A percentile compares a stretch with the other conserved stretches of the same genome.
Evolutionary conservation across 2,797 vertebrate genomes (phyloP).

Genomic region (Todus mexicanus): DNA sequence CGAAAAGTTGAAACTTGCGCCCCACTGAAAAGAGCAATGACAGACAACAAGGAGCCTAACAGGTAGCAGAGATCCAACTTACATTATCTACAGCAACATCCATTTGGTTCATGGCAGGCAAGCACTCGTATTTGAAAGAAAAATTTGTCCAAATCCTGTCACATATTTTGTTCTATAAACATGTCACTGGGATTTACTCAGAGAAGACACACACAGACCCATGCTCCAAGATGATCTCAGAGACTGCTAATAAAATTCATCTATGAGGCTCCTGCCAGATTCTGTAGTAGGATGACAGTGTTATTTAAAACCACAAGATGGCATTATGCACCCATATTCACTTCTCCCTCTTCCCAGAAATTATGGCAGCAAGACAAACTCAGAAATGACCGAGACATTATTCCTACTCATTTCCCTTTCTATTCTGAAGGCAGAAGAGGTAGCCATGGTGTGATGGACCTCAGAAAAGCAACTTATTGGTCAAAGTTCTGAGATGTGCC

Average conservation of each 20-base stretch:
- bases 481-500: background rate
- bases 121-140: background rate
- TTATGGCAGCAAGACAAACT: background rate
- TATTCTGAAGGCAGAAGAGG: background rate
- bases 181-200: background rate
- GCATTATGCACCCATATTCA: background rate
- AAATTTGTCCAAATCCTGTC: background rate
- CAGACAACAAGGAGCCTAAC: background rate
- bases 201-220: background rate
- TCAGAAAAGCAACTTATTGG: background rate
- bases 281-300: background rate
- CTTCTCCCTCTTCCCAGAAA: background rate
- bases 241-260: background rate
- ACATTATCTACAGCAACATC: background rate
- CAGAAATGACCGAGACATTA: background rate
- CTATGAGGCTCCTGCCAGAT: background rate
- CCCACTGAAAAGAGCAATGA: background rate
- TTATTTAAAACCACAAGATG: constrained; percentile 51
- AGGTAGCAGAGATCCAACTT: background rate
- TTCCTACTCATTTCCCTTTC: background rate
- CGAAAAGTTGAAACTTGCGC: background rate
- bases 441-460: background rate
- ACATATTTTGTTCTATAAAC: background rate
- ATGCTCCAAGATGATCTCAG: background rate
- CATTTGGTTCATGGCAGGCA: background rate